These are phyloP conservation scores for Percina caprodes DNA, from an alignment of 2,113 vertebrate species.

Conservation along the genomic window DNA sequence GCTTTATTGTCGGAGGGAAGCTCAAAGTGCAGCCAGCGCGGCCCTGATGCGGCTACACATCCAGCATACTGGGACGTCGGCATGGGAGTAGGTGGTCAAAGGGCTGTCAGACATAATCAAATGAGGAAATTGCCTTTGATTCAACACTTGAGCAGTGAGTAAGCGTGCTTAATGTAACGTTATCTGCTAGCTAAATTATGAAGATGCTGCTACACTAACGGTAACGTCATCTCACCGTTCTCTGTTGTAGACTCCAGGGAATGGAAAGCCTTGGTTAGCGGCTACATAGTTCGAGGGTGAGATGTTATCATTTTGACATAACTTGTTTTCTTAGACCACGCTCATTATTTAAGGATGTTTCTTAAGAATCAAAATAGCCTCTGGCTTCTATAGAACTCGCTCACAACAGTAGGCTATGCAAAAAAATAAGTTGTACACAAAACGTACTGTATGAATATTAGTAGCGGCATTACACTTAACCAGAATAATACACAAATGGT, in stretches of 20 bases:
- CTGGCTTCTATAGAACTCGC: not conserved
- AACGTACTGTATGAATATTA: not conserved
- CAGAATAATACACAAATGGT: not conserved
- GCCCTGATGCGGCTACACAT: conserved; percentile 27
- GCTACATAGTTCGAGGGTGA: conserved; percentile 62
- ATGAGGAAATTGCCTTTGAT: conserved; percentile 38
- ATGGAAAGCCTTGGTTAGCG: conserved; percentile 34
- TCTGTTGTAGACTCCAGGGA: conserved; percentile 61
- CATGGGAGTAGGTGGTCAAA: conserved; percentile 45
- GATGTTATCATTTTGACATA: conserved; percentile 2
- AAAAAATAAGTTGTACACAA: not conserved
- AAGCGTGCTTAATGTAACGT: not conserved
- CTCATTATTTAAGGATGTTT: not conserved
- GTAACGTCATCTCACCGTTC: not conserved
- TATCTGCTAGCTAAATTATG: not conserved
- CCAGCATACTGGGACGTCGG: conserved; percentile 23
- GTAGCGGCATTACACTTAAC: not conserved
- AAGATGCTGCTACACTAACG: conserved; percentile 8
- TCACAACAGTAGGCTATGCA: too few relatives aligned
- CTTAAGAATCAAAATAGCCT: not conserved
- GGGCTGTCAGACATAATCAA: conserved; percentile 13
- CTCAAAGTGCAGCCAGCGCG: conserved; percentile 39
- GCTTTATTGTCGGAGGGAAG: conserved; percentile 6
- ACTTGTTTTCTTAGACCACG: not conserved
- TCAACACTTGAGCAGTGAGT: conserved; percentile 64